phyloP scores from a whole-genome alignment of 2,888 invertebrate species.

The Agonopterix arenella region DNA sequence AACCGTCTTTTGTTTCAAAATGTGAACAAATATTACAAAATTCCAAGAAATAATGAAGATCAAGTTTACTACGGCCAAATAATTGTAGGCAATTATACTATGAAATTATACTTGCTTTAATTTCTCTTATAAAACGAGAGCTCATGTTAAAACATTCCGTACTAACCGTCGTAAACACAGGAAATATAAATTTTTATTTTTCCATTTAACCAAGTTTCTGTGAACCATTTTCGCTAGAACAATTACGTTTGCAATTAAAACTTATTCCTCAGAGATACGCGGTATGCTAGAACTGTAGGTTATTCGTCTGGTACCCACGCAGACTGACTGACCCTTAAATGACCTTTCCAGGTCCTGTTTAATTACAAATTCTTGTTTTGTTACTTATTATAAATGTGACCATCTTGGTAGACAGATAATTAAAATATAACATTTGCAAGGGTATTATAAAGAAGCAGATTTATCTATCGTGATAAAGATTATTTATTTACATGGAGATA shows the following conservation, averaged over 20 bases:
- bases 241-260: conserved; percentile 57
- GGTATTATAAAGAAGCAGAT: too few relatives aligned
- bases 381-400: too few relatives aligned
- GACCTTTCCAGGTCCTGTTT: not conserved
- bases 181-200: conserved; percentile 31
- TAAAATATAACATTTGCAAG: too few relatives aligned
- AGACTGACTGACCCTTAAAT: not conserved
- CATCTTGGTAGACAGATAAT: too few relatives aligned
- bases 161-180: conserved; percentile 26
- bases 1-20: too few relatives aligned
- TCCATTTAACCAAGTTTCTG: conserved; percentile 20
- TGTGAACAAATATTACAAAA: not conserved
- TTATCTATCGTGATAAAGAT: too few relatives aligned
- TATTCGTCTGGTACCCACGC: conserved; percentile 14
- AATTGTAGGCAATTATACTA: conserved; percentile 16
- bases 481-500: too few relatives aligned
- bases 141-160: conserved; percentile 14
- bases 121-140: conserved; percentile 21
- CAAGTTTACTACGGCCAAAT: conserved; percentile 6
- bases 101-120: conserved; percentile 10
- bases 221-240: conserved; percentile 25
- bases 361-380: too few relatives aligned
- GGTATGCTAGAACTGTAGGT: conserved; percentile 33
- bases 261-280: conserved; percentile 25
- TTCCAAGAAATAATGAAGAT: not conserved